Evolutionary conservation across 2,797 vertebrate genomes (phyloP), one percentile per base, ranked within the genome.

Genomic region (Pteronotus mesoamericanus): DNA sequence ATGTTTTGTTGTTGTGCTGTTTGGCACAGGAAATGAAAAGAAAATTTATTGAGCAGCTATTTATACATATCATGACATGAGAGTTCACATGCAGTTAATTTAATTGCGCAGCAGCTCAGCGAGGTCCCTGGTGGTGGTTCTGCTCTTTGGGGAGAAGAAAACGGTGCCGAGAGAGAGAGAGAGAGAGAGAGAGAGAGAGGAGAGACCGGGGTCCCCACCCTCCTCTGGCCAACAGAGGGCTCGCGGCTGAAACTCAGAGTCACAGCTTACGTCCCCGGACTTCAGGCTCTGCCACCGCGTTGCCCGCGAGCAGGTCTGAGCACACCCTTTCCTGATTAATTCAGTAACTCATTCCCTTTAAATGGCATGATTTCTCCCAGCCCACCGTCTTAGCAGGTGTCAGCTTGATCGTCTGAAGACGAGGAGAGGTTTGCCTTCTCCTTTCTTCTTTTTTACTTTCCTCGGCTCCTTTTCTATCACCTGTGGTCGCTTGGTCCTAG

Each of bases 81-180:
- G 34, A 2, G 34, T 39, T 8, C 55, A 2, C 2, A 32, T 0
- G 6, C 1, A 6, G 16, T 10, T 10, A 29, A 0, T 51, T 51
- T 6, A 9, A 44, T n/a, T 34, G 51, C 85, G 15, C 22, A 3
- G 34, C 84, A 15, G 1, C 26, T 0, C 10, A 4, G 22, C 0
- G 39, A 32, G n/a, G 55, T 37, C 22, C 6, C 72, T 6, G 1
- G 9, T 34, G 66, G 5, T 16, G 21, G 55, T 83, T 79, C 94
- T 9, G 18, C 37, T 46, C 5, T 48, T 12, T 5, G 26, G 42
- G 75, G 15, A 0, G 14, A 34, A 85, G 32, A 55, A 48, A 32
- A 55, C 0, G 1, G 18, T 8, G 15, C 44, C 2, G 15, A 29
- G 22, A 44, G 59, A 39, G 55, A n/a, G n/a, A n/a, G n/a, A n/a